Percentiles rank a stretch among this genome's conserved stretches.
phyloP scores from a whole-genome alignment of 2,888 invertebrate species.

The Globia sparganii region DNA sequence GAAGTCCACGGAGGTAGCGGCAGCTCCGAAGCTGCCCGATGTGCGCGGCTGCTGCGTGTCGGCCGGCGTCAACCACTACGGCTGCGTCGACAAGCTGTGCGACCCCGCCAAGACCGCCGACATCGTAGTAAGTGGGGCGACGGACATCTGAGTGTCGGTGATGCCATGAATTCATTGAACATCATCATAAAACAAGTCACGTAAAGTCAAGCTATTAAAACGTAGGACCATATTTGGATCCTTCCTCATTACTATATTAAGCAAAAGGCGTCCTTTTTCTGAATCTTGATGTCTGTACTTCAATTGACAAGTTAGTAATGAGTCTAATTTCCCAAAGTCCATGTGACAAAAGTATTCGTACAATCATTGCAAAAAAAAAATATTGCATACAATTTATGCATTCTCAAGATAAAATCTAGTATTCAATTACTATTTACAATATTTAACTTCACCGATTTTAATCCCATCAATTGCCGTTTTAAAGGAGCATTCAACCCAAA shows the following conservation, averaged over 20 bases:
- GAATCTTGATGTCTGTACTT: neutral
- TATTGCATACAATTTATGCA: neutral
- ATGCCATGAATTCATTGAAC: slow-evolving; percentile 19
- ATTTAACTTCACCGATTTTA: neutral
- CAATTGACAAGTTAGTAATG: neutral
- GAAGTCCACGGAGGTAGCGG: slow-evolving; percentile 90
- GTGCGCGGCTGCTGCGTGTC: slow-evolving; percentile 93
- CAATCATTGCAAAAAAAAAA: neutral
- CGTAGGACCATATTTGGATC: neutral
- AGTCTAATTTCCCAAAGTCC: neutral
- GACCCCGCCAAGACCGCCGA: slow-evolving; percentile 92
- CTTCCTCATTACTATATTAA: too few relatives aligned
- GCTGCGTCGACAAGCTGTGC: slow-evolving; percentile 94
- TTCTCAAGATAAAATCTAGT: neutral
- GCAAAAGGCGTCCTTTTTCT: neutral
- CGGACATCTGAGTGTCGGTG: slow-evolving; percentile 38
- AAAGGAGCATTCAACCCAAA: neutral
- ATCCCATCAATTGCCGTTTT: neutral
- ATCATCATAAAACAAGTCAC: neutral
- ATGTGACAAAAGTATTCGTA: neutral
- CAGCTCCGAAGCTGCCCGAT: slow-evolving; percentile 93
- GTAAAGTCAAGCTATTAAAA: neutral
- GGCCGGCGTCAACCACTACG: slow-evolving; percentile 93
- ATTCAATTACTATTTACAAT: neutral
- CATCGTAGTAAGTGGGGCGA: slow-evolving; percentile 80